A percentile compares a stretch with the other conserved stretches of the same genome.
Evolutionary conservation across 1,140 invertebrate genomes (phyloP).

Genomic region (Pomacea maculata): DNA sequence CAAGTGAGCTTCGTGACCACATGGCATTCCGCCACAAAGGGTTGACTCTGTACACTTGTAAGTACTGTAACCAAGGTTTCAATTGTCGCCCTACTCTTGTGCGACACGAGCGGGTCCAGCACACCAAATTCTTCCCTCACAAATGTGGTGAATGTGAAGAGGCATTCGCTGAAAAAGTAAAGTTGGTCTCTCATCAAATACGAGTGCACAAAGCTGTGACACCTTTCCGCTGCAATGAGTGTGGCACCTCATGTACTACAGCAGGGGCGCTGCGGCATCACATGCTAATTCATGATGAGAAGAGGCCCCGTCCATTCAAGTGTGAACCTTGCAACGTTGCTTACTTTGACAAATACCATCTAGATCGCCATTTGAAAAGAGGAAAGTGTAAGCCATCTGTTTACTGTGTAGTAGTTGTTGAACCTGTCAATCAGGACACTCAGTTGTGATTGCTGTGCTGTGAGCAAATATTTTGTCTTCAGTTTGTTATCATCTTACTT

Average conservation of each 20-base stretch:
- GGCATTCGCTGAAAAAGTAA: not conserved
- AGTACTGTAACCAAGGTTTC: not conserved
- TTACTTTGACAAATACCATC: not conserved
- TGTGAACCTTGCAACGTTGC: not conserved
- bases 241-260: not conserved
- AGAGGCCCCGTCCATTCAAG: constrained; percentile 1
- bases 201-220: not conserved
- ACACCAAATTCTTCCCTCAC: not conserved
- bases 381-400: not conserved
- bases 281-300: not conserved
- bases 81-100: not conserved
- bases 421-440: no score
- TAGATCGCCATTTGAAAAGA: constrained; percentile 4
- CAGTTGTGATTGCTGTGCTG: no score
- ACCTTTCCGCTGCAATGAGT: not conserved
- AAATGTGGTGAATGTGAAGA: not conserved
- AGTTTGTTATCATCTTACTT: no score
- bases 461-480: no score
- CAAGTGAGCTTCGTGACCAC: not conserved
- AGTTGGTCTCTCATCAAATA: not conserved
- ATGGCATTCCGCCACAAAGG: not conserved
- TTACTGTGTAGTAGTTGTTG: no score
- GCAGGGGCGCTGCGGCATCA: not conserved
- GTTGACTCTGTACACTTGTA: not conserved
- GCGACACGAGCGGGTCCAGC: not conserved